These are phyloP conservation scores for Premnoplex brunnescens DNA, from an alignment of 2,797 vertebrate genomes.

Conservation along the genomic window DNA sequence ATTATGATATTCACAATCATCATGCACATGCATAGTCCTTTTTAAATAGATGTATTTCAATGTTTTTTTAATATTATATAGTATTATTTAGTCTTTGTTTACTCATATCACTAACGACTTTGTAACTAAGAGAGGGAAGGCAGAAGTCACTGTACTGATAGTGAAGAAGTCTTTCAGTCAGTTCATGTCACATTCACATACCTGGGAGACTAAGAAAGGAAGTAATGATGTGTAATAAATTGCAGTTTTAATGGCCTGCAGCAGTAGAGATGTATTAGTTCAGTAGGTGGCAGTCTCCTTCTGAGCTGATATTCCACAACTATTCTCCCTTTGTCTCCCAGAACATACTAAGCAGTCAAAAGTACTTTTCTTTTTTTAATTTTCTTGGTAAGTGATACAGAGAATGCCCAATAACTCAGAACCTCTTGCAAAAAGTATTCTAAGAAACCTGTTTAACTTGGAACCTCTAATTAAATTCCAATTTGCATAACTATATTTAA, in stretches of 20 bases:
- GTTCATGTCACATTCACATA: neutral
- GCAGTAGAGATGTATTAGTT: neutral
- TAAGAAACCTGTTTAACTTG: neutral
- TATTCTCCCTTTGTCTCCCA: neutral
- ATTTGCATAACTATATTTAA: neutral
- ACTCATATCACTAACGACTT: neutral
- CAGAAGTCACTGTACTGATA: neutral
- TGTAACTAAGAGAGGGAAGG: neutral
- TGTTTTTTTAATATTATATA: neutral
- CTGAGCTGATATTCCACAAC: neutral
- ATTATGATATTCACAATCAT: neutral
- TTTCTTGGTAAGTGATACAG: neutral
- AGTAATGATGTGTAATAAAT: neutral
- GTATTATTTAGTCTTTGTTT: neutral
- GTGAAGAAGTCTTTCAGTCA: neutral
- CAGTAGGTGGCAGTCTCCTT: slow-evolving; percentile 26
- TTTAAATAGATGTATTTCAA: neutral
- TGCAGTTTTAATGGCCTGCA: neutral
- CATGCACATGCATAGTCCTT: neutral
- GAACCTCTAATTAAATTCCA: neutral
- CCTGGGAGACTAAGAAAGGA: neutral
- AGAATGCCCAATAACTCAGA: neutral
- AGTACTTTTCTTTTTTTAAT: neutral
- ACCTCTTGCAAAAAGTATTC: neutral
- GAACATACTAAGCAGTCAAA: neutral